Evolutionary conservation across 2,113 vertebrate species (phyloP).

Genomic region (Actinemys pallida): DNA sequence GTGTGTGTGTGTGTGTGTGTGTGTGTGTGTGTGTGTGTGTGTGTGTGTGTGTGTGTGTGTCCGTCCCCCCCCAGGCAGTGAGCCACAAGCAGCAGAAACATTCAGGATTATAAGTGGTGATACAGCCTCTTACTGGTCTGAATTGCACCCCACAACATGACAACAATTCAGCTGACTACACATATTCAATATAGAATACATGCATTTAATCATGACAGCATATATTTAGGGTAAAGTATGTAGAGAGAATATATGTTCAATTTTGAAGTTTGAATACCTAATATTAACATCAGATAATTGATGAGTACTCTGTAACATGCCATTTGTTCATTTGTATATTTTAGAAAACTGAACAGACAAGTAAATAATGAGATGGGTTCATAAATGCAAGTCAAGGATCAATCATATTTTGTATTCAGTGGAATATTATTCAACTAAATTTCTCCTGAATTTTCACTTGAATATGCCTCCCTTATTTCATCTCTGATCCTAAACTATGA

Average conservation of each 20-base stretch:
- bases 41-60: too few relatives aligned
- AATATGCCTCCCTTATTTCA: background rate
- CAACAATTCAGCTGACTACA: too few relatives aligned
- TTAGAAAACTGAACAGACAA: background rate
- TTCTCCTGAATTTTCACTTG: background rate
- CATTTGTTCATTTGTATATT: background rate
- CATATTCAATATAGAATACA: too few relatives aligned
- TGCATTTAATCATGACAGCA: too few relatives aligned
- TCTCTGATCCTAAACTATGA: background rate
- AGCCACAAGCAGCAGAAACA: too few relatives aligned
- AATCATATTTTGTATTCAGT: background rate
- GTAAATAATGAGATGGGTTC: background rate
- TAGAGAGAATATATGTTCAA: background rate
- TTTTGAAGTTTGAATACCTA: accelerated
- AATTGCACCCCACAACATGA: too few relatives aligned
- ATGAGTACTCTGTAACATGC: background rate
- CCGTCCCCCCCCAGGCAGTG: too few relatives aligned
- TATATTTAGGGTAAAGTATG: background rate
- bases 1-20: too few relatives aligned
- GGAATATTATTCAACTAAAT: background rate
- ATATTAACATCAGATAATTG: background rate
- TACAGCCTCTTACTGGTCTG: too few relatives aligned
- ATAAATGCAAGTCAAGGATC: background rate
- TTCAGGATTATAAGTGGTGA: too few relatives aligned
- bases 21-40: too few relatives aligned